Conservation (phyloP, 2,888 invertebrate species). For the Epinotia brunnichana region DNA sequence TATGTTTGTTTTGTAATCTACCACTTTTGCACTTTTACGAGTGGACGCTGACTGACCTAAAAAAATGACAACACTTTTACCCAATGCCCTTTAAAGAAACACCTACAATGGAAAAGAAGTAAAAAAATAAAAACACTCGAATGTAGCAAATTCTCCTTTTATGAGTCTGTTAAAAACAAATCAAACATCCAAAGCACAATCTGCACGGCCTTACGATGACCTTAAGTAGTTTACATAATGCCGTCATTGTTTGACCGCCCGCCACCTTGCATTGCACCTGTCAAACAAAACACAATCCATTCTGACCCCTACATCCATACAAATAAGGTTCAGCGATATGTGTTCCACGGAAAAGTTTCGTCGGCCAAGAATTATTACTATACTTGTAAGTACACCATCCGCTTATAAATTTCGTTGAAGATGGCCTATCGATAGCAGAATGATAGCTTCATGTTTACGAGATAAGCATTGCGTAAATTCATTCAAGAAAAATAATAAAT, state of each 20-base stretch:
- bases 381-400: conserved; percentile 55
- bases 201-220: conserved; percentile 53
- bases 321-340: conserved; percentile 3
- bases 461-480: conserved; percentile 9
- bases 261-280: conserved; percentile 31
- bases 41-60: too few species aligned
- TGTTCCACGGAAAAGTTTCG: conserved; percentile 30
- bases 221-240: conserved; percentile 55
- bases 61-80: too few species aligned
- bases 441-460: conserved; percentile 52
- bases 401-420: conserved; percentile 59
- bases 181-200: conserved; percentile 50
- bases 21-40: too few species aligned
- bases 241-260: conserved; percentile 44
- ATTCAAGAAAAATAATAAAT: conserved; percentile 28
- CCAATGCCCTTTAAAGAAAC: too few species aligned
- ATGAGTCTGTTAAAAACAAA: conserved; percentile 35
- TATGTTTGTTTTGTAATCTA: too few species aligned
- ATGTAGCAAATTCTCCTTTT: background rate
- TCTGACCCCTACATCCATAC: background rate
- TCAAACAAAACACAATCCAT: conserved; percentile 7
- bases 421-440: conserved; percentile 66
- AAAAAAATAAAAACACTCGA: background rate
- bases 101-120: background rate
- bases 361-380: conserved; percentile 53